These are phyloP conservation scores for Macrobrachium nipponense DNA, from an alignment of 1,140 invertebrate genomes.

Conservation along the genomic window DNA sequence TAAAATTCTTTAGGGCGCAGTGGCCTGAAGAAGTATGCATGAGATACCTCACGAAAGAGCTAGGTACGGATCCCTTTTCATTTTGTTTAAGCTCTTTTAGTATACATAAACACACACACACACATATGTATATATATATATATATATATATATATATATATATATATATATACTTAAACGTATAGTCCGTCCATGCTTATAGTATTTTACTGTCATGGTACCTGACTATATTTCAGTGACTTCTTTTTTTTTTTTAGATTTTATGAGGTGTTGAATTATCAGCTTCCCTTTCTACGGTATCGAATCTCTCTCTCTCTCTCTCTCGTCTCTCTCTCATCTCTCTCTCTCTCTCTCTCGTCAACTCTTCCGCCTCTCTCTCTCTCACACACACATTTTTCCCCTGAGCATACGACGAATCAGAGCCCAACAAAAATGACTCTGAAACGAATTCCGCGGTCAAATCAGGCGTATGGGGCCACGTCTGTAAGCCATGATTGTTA, in stretches of 20 bases:
- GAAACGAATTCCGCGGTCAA: constrained; percentile 52
- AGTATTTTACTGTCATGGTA: too few relatives aligned
- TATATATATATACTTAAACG: too few relatives aligned
- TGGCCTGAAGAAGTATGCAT: too few relatives aligned
- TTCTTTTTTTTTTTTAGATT: too few relatives aligned
- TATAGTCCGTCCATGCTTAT: background rate
- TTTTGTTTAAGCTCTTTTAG: too few relatives aligned
- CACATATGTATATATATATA: too few relatives aligned
- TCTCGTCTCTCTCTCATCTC: constrained; percentile 32
- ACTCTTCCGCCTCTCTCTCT: constrained; percentile 29
- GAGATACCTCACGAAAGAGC: too few relatives aligned
- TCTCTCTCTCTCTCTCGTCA: constrained; percentile 34
- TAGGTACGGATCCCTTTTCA: too few relatives aligned
- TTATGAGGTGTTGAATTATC: background rate
- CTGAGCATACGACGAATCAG: background rate
- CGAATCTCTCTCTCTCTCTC: constrained; percentile 21
- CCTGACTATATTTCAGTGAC: background rate
- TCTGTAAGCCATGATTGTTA: constrained; percentile 55
- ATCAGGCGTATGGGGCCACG: constrained; percentile 39
- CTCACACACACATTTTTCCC: background rate
- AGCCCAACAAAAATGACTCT: constrained; percentile 27
- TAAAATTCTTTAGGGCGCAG: too few relatives aligned
- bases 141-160: too few relatives aligned
- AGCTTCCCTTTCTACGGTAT: background rate
- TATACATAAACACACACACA: too few relatives aligned